Base-by-base conservation (phyloP, 1,140 invertebrate genomes). In the Anthonomus grandis region DNA sequence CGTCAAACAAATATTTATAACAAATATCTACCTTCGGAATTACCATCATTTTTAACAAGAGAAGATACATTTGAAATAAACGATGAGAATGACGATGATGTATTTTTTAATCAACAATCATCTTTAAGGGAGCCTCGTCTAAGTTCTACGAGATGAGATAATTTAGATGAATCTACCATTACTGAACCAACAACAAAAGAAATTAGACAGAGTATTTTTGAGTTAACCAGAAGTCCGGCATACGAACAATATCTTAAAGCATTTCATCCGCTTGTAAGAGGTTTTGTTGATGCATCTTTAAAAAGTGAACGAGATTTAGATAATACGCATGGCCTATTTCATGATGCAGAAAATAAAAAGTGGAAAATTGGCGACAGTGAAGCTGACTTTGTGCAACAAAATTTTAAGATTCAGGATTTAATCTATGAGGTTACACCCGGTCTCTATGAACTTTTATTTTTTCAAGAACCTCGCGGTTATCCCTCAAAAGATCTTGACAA, bases 371-470 rank as follows among this genome's bases (percentile, higher is more conserved):
- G 59, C 12, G 3, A 31, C 36, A 45, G 44, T 12, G 27, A 58
- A 45, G 15, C 57, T n/a, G 13, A 37, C 37, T n/a, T 60, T 46
- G 23, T 50, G 25, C 42, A 27, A 24, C 23, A 49, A 45, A 38
- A 61, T 50, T 15, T 61, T 45, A 50, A 51, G 47, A 57, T 64
- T 21, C 17, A 49, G 41, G 46, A 38, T 22, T 38, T 55, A 42
- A 27, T 15, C 6, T 63, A 51, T 49, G 5, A 13, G 24, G 54
- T 31, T 18, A 66, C 63, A 18, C 41, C 19, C 2, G 64, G 60
- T 38, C 42, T 68, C 25, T 61, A 54, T 46, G 62, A 66, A 45
- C 49, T 67, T 31, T 15, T 66, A 19, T 64, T 58, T 50, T 50
- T 64, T 47, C 58, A 53, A 36, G 23, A 65, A n/a, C 64, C 60